Percentiles rank a stretch among this genome's conserved stretches.
Conservation (phyloP, 2,888 invertebrate species). For the Stomorhina lunata region DNA sequence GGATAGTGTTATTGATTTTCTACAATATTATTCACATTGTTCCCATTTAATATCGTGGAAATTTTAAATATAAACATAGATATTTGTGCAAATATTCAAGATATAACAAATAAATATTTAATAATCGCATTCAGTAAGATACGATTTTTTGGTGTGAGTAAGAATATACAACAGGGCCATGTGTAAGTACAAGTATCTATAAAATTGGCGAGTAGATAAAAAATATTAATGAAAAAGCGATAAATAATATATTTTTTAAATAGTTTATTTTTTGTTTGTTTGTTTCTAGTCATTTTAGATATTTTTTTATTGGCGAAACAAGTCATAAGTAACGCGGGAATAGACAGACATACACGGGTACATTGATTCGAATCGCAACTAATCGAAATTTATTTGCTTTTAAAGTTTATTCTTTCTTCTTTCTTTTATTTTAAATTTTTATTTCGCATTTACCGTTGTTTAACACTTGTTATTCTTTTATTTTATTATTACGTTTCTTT, state of each 20-base stretch:
- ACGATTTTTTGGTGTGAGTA: neutral
- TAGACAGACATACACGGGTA: neutral
- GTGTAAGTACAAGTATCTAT: neutral
- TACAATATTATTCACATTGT: neutral
- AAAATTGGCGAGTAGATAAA: slow-evolving; percentile 1
- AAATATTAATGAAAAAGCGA: neutral
- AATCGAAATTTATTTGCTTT: slow-evolving; percentile 21
- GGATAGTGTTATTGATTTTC: neutral
- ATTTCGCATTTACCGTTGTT: slow-evolving; percentile 33
- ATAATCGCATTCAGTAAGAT: neutral
- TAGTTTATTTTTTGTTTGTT: neutral
- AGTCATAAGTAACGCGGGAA: neutral
- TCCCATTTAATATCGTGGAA: neutral
- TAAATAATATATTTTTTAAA: neutral
- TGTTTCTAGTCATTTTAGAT: neutral
- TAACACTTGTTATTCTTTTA: slow-evolving; percentile 22
- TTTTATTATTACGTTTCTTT: too few relatives aligned
- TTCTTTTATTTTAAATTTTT: neutral
- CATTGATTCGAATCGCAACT: slow-evolving; percentile 8
- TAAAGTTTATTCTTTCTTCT: neutral
- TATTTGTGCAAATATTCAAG: neutral
- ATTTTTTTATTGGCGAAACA: neutral
- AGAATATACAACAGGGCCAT: slow-evolving; percentile 26
- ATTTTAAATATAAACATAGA: too few relatives aligned
- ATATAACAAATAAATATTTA: slow-evolving; percentile 17